These are phyloP conservation scores for Platygyra sinensis DNA, from an alignment of 64 coral and sea anemone genomes.

Conservation along the genomic window DNA sequence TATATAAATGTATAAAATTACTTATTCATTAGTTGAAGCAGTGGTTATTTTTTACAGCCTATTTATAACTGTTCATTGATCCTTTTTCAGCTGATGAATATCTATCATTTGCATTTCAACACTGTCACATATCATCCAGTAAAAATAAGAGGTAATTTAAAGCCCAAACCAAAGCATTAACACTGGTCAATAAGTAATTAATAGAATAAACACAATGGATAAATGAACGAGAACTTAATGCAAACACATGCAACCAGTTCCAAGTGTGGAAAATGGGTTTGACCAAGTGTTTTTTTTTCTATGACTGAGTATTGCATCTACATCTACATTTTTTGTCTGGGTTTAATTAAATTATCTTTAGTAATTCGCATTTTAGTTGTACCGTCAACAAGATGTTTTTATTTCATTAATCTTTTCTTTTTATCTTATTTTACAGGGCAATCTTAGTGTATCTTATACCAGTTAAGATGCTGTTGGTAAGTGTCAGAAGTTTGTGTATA, in stretches of 20 bases:
- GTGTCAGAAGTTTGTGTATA: neutral
- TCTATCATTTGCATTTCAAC: constrained; percentile 80
- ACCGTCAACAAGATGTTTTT: neutral
- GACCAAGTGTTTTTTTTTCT: too few species aligned
- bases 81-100: constrained; percentile 68
- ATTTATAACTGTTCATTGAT: neutral
- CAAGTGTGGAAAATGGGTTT: too few species aligned
- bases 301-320: too few species aligned
- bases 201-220: too few species aligned
- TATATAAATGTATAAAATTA: too few species aligned
- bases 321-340: too few species aligned
- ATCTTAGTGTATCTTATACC: constrained; percentile 97
- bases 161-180: neutral
- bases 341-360: too few species aligned
- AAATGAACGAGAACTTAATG: too few species aligned
- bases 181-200: neutral
- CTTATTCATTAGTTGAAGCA: too few species aligned
- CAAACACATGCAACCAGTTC: too few species aligned
- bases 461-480: constrained; percentile 98
- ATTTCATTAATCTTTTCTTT: neutral
- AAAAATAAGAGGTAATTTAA: constrained; percentile 68
- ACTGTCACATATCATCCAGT: constrained; percentile 44
- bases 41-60: too few species aligned
- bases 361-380: too few species aligned
- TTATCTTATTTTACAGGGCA: constrained; percentile 58